Percentiles rank a stretch among this genome's conserved stretches.
Evolutionary conservation across 2,888 invertebrate genomes (phyloP).

Genomic region (Troilus luridus): DNA sequence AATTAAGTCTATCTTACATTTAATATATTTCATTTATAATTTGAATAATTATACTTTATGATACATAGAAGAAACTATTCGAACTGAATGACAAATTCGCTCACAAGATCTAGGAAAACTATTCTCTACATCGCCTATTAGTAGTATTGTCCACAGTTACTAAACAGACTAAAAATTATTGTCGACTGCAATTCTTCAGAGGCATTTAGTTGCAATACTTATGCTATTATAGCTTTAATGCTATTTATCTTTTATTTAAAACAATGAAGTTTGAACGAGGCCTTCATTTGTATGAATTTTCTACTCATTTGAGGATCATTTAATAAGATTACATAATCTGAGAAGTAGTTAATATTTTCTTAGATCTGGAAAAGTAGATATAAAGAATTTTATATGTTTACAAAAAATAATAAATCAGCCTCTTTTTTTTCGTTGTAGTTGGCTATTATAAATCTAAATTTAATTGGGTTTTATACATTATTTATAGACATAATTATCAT

Average conservation of each 20-base stretch:
- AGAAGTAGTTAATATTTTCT: conserved; percentile 27
- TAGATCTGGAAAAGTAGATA: conserved; percentile 1
- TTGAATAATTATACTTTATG: conserved; percentile 13
- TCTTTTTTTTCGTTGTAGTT: conserved; percentile 33
- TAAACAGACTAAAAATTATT: conserved; percentile 49
- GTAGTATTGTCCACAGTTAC: conserved; percentile 8
- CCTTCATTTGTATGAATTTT: neutral
- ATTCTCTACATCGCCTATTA: neutral
- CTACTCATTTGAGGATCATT: neutral
- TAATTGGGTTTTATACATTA: neutral
- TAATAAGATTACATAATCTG: neutral
- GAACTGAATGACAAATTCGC: neutral
- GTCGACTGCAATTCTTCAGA: conserved; percentile 53
- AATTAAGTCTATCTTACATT: neutral
- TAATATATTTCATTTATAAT: conserved; percentile 2
- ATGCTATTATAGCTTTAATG: neutral
- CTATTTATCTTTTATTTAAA: conserved; percentile 9
- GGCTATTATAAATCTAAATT: neutral
- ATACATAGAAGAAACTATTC: neutral
- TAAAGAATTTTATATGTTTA: neutral
- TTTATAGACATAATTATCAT: neutral
- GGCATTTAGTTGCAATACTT: conserved; percentile 34
- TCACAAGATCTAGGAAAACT: conserved; percentile 40
- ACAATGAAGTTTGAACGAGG: neutral
- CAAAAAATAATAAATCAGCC: neutral